Evolutionary conservation across 2,797 vertebrate genomes (phyloP).

Genomic region (Rhadinocentrus ornatus): DNA sequence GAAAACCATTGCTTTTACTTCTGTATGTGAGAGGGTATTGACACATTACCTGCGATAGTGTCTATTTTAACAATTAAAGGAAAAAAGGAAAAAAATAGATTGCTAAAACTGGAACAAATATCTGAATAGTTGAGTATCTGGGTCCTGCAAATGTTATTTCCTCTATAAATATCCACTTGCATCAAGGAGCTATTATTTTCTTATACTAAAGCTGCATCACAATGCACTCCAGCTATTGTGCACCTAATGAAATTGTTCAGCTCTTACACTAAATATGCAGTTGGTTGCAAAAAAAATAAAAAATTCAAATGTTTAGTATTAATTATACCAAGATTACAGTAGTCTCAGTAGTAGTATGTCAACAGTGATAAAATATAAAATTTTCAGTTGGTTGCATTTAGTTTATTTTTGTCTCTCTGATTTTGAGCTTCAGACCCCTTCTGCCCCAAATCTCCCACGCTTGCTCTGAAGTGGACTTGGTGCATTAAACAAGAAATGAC

Average conservation of each 20-base stretch:
- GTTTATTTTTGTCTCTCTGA: constrained; percentile 17
- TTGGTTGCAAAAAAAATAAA: not conserved
- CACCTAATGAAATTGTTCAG: not conserved
- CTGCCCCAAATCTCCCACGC: not conserved
- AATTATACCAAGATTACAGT: not conserved
- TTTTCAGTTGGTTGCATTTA: constrained; percentile 1
- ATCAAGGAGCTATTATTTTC: not conserved
- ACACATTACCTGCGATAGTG: not conserved
- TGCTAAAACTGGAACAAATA: not conserved
- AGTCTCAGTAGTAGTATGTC: not conserved
- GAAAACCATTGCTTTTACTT: not conserved
- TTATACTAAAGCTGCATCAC: not conserved
- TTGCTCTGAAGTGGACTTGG: constrained; percentile 11
- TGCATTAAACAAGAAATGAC: constrained; percentile 36
- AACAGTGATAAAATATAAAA: not conserved
- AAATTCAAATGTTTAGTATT: not conserved
- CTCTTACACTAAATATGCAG: constrained; percentile 4
- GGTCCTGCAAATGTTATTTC: not conserved
- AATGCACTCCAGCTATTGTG: not conserved
- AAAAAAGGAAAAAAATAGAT: not conserved
- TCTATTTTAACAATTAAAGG: not conserved
- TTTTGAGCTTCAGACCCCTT: not conserved
- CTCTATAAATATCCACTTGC: not conserved
- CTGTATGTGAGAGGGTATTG: not conserved
- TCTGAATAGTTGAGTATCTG: not conserved